A percentile compares a stretch with the other conserved stretches of the same genome.
Conservation (phyloP, 2,797 vertebrate genomes). For the Sciurus vulgaris region DNA sequence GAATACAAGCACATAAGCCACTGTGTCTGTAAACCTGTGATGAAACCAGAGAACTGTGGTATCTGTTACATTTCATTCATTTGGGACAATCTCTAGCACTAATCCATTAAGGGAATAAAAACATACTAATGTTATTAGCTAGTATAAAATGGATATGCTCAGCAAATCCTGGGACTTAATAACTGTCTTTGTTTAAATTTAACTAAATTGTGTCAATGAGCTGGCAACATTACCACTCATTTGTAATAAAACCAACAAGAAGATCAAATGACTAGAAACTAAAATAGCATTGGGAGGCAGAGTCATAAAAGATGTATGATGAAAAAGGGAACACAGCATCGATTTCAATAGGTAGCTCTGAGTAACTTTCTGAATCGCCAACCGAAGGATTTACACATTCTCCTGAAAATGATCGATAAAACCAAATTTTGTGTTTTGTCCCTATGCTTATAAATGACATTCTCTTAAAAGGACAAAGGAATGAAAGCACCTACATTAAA, state of each 20-base stretch:
- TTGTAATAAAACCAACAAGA: slow-evolving; percentile 78
- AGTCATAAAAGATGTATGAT: slow-evolving; percentile 88
- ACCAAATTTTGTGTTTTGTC: not conserved
- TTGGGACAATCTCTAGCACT: slow-evolving; percentile 68
- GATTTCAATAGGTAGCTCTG: slow-evolving; percentile 76
- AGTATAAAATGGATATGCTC: slow-evolving; percentile 79
- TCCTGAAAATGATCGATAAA: not conserved
- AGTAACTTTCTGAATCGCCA: slow-evolving; percentile 44
- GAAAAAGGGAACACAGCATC: slow-evolving; percentile 80
- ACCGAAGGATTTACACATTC: not conserved
- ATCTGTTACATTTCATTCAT: slow-evolving; percentile 86
- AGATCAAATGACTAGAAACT: slow-evolving; percentile 88
- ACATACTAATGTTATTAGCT: slow-evolving; percentile 77
- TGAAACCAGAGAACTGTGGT: slow-evolving; percentile 85
- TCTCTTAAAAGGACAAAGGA: not conserved
- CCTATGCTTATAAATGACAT: not conserved
- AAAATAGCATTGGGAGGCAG: slow-evolving; percentile 85
- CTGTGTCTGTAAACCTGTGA: slow-evolving; percentile 73
- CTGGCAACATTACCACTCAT: slow-evolving; percentile 82
- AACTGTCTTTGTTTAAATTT: slow-evolving; percentile 82
- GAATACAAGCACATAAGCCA: slow-evolving; percentile 51
- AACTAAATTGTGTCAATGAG: slow-evolving; percentile 79
- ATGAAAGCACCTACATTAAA: not conserved
- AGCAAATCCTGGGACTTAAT: slow-evolving; percentile 81
- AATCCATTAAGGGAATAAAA: slow-evolving; percentile 78